Conservation (phyloP, 2,797 vertebrate genomes). For the Neosilurus hyrtlii region DNA sequence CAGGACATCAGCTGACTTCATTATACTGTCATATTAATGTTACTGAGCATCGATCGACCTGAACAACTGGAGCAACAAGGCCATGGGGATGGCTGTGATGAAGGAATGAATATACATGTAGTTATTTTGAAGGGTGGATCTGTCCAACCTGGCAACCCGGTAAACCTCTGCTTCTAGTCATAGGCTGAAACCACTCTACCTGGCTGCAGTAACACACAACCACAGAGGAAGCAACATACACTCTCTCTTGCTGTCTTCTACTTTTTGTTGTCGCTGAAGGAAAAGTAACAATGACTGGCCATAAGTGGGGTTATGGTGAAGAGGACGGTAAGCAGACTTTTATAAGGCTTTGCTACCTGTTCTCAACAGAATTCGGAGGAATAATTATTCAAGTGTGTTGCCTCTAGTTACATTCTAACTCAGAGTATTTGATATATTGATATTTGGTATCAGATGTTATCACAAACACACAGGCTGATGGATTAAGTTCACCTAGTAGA, state of each 20-base stretch:
- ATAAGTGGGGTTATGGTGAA: slow-evolving; percentile 90
- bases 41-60: too few species aligned
- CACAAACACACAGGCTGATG: not conserved
- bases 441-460: too few species aligned
- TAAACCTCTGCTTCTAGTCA: not conserved
- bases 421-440: not conserved
- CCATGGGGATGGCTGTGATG: too few species aligned
- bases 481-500: not conserved
- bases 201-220: not conserved
- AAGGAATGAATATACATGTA: too few species aligned
- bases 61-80: too few species aligned
- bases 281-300: slow-evolving; percentile 77
- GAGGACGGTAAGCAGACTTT: slow-evolving; percentile 83
- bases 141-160: slow-evolving; percentile 3
- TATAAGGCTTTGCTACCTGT: not conserved
- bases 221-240: not conserved
- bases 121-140: too few species aligned
- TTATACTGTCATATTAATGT: too few species aligned
- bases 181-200: not conserved
- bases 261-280: not conserved
- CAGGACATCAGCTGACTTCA: too few species aligned
- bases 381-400: not conserved
- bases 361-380: not conserved
- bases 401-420: not conserved
- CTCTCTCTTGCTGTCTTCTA: not conserved